These are phyloP conservation scores for Clunio marinus DNA, from an alignment of 2,888 invertebrate species.

Conservation along the genomic window DNA sequence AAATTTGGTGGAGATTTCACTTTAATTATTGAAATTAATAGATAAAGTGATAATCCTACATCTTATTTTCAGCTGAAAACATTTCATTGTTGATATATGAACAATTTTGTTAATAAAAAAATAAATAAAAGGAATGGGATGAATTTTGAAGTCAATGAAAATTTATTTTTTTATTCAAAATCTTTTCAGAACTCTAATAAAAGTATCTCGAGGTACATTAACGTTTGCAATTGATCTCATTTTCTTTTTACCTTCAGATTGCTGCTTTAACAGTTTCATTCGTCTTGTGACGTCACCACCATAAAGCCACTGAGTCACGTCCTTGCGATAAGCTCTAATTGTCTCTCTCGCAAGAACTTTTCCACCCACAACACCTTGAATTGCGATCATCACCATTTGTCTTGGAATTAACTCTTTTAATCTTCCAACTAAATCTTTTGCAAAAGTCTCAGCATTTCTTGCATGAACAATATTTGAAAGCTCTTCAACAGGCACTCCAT, in stretches of 20 bases:
- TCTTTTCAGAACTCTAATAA: slow-evolving; percentile 83
- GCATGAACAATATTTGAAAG: slow-evolving; percentile 75
- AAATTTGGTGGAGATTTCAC: too few relatives aligned
- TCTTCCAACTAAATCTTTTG: slow-evolving; percentile 65
- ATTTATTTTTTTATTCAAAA: slow-evolving; percentile 46
- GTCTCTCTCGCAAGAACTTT: slow-evolving; percentile 82
- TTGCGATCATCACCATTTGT: slow-evolving; percentile 81
- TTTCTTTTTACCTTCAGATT: slow-evolving; percentile 90
- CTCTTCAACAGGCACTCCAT: slow-evolving; percentile 77
- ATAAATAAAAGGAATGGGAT: too few relatives aligned
- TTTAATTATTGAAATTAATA: too few relatives aligned
- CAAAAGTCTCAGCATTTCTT: slow-evolving; percentile 61
- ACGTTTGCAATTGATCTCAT: slow-evolving; percentile 90
- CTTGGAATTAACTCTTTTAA: slow-evolving; percentile 81
- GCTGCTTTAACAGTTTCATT: slow-evolving; percentile 82
- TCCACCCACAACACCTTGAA: slow-evolving; percentile 76
- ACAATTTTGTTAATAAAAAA: neutral
- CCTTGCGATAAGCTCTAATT: slow-evolving; percentile 81
- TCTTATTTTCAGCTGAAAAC: neutral
- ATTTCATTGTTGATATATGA: neutral
- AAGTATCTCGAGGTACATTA: slow-evolving; percentile 85
- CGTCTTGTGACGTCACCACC: slow-evolving; percentile 88
- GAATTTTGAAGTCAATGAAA: neutral
- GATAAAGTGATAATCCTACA: too few relatives aligned
- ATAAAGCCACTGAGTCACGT: slow-evolving; percentile 62